Conservation (phyloP, 2,888 invertebrate species). For the Resseliella maxima region DNA sequence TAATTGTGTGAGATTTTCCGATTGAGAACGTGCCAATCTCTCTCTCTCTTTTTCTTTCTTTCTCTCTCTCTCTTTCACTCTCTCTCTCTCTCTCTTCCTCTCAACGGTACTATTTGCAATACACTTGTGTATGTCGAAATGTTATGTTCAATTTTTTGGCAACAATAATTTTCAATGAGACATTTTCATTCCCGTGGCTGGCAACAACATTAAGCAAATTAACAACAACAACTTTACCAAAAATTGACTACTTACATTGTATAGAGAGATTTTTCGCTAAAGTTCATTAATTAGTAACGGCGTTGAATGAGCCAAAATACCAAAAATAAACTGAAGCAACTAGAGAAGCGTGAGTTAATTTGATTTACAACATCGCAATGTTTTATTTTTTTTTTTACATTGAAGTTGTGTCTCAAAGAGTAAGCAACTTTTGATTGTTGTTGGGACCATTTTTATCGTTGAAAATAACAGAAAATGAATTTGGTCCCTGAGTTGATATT, state of each 20-base stretch:
- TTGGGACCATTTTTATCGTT: background rate
- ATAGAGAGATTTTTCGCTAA: background rate
- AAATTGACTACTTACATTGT: background rate
- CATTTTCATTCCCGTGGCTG: background rate
- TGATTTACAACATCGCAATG: conserved; percentile 39
- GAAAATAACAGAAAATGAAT: background rate
- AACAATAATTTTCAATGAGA: conserved; percentile 15
- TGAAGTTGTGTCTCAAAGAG: background rate
- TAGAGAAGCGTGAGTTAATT: conserved; percentile 9
- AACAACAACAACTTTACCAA: too few relatives aligned
- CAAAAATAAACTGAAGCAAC: conserved; percentile 39
- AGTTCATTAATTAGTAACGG: conserved; percentile 37
- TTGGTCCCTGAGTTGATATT: conserved; percentile 11
- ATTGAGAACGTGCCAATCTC: background rate
- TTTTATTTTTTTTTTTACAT: background rate
- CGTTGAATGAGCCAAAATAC: background rate
- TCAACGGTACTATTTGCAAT: too few relatives aligned
- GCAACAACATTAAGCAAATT: background rate
- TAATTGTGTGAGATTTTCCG: background rate
- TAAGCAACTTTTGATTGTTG: background rate
- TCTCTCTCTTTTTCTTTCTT: too few relatives aligned
- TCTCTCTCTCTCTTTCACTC: too few relatives aligned
- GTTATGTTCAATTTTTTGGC: background rate
- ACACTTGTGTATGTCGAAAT: background rate
- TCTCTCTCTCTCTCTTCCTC: too few relatives aligned